phyloP scores from a whole-genome alignment of 2,797 vertebrate species.

The Anas georgica region DNA sequence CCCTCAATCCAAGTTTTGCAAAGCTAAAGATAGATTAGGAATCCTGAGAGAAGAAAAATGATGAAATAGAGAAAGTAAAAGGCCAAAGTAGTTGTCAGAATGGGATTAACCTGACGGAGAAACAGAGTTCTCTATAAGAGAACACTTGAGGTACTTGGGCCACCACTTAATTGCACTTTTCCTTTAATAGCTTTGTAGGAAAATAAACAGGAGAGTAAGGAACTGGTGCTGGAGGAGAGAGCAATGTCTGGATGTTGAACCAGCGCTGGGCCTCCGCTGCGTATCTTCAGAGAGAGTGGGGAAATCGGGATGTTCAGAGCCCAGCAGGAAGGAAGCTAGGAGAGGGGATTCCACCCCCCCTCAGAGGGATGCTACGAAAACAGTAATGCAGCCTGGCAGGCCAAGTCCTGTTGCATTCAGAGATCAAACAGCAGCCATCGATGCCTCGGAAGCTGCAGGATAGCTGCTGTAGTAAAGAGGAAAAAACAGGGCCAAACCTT shows the following conservation, averaged over 20 bases:
- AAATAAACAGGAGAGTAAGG: neutral
- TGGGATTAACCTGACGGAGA: neutral
- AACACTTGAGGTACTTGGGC: neutral
- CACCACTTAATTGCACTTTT: neutral
- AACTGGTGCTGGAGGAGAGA: neutral
- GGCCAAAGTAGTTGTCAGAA: neutral
- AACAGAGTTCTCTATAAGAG: neutral
- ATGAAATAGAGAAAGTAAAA: neutral
- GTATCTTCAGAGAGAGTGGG: neutral
- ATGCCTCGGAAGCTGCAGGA: neutral
- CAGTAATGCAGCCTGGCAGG: neutral
- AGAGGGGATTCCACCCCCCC: neutral
- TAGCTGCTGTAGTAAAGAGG: neutral
- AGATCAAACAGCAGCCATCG: neutral
- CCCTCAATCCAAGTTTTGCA: neutral
- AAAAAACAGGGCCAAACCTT: neutral
- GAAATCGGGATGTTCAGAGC: neutral
- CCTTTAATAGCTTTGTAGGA: neutral
- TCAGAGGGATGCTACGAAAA: neutral
- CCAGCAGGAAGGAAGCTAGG: neutral
- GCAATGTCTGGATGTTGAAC: neutral
- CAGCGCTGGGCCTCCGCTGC: neutral
- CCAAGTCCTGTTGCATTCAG: slow-evolving; percentile 22
- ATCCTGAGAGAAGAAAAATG: neutral
- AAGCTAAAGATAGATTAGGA: neutral